Conservation (phyloP, 2,797 vertebrate genomes). For the Eidolon dupreanum region DNA sequence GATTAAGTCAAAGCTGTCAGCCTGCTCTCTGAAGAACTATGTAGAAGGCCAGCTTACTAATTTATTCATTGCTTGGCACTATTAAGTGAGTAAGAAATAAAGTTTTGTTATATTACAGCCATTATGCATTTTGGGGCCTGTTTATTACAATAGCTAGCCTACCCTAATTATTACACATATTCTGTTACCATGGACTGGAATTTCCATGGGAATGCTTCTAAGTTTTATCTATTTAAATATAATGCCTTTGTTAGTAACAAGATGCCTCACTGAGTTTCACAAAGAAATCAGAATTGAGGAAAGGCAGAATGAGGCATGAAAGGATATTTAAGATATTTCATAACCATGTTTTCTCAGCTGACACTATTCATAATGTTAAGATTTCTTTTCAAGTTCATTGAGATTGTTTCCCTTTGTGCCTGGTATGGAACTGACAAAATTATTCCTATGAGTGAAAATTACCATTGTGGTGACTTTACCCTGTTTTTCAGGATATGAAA, state of each 20-base stretch:
- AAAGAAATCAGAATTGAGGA: neutral
- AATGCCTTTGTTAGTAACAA: neutral
- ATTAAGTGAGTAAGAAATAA: neutral
- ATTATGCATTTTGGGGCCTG: neutral
- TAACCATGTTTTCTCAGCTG: neutral
- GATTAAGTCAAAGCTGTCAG: neutral
- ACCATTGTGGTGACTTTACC: neutral
- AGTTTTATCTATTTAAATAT: neutral
- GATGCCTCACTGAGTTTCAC: neutral
- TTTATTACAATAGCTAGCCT: neutral
- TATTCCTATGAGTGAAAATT: conserved; percentile 47
- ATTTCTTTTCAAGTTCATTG: neutral
- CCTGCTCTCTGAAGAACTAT: neutral
- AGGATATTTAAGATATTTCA: neutral
- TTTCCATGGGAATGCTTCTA: neutral
- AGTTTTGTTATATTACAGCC: neutral
- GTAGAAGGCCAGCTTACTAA: neutral
- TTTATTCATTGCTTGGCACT: neutral
- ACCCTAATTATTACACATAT: neutral
- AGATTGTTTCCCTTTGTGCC: conserved; percentile 12
- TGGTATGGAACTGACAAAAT: conserved; percentile 1
- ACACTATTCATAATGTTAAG: neutral
- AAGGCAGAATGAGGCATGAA: neutral
- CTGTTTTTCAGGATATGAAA: neutral
- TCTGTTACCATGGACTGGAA: neutral